Conservation (phyloP, 2,113 vertebrate species). For the Asarcornis scutulata region DNA sequence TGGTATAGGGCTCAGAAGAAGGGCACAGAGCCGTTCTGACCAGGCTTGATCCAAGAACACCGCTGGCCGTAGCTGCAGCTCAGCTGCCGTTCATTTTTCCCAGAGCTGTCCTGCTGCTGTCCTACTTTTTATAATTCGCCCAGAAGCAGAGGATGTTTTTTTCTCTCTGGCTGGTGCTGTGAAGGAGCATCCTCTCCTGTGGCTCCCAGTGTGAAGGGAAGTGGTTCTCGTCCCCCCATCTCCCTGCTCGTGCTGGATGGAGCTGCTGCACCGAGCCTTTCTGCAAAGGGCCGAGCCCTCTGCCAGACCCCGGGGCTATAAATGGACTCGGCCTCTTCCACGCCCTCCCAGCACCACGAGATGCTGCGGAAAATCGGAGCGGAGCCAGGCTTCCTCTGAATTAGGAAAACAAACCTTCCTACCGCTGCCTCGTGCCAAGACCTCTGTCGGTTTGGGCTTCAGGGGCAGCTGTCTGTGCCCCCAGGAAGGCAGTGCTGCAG, state of each 20-base stretch:
- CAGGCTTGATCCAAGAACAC: not conserved
- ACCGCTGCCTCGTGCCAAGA: fast-evolving
- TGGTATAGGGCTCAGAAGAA: not conserved
- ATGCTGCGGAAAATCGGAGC: not conserved
- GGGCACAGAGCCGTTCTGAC: not conserved
- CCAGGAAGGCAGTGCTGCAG: not conserved
- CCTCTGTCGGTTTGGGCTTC: not conserved
- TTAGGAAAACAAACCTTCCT: conserved; percentile 21
- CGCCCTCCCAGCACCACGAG: not conserved
- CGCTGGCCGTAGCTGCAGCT: not conserved
- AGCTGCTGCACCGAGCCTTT: not conserved
- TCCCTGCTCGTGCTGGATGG: not conserved
- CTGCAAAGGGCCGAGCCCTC: not conserved
- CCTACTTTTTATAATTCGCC: not conserved
- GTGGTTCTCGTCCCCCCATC: not conserved
- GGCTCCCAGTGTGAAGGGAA: not conserved
- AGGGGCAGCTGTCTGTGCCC: not conserved
- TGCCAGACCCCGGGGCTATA: conserved; percentile 40
- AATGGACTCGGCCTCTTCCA: conserved; percentile 40
- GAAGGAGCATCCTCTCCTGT: not conserved
- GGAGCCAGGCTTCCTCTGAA: conserved; percentile 25
- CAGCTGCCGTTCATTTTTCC: not conserved
- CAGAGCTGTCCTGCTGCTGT: not conserved
- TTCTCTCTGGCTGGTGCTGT: not conserved
- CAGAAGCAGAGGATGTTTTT: not conserved